Evolutionary conservation across 2,888 invertebrate genomes (phyloP).

Genomic region (Busseola fusca): DNA sequence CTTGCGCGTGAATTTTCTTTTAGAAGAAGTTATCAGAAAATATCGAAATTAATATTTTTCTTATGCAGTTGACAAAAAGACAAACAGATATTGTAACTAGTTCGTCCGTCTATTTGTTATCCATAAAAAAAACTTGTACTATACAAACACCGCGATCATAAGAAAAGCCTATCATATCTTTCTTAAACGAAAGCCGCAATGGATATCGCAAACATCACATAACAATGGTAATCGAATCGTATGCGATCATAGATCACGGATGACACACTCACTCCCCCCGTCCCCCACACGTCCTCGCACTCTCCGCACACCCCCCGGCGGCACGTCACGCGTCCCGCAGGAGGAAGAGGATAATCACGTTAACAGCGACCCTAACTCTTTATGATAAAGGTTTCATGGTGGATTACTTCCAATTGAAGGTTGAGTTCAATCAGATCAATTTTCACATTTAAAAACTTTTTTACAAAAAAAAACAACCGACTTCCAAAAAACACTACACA

Average conservation of each 20-base stretch:
- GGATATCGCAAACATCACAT: slow-evolving; percentile 4
- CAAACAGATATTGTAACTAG: not conserved
- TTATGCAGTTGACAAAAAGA: not conserved
- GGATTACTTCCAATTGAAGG: not conserved
- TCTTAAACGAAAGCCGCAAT: not conserved
- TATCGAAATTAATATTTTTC: not conserved
- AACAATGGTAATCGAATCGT: slow-evolving; percentile 18
- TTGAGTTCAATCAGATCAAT: not conserved
- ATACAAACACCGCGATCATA: not conserved
- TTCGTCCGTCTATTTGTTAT: not conserved
- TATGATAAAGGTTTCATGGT: slow-evolving; percentile 7
- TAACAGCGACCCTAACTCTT: slow-evolving; percentile 39
- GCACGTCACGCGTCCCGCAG: slow-evolving; percentile 13
- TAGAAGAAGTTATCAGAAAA: not conserved
- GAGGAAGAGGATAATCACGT: slow-evolving; percentile 32
- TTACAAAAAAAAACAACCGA: too few species aligned
- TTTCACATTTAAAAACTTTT: not conserved
- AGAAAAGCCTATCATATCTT: not conserved
- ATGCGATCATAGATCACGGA: slow-evolving; percentile 16
- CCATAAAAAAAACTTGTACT: not conserved
- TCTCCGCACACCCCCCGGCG: not conserved
- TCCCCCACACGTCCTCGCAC: not conserved
- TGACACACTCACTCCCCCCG: not conserved
- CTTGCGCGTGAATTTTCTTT: not conserved
- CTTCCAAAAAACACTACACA: too few species aligned